A percentile compares a stretch with the other conserved stretches of the same genome.
These are phyloP conservation scores for Melanitta fusca DNA, from an alignment of 2,797 vertebrate species.

Conservation along the genomic window DNA sequence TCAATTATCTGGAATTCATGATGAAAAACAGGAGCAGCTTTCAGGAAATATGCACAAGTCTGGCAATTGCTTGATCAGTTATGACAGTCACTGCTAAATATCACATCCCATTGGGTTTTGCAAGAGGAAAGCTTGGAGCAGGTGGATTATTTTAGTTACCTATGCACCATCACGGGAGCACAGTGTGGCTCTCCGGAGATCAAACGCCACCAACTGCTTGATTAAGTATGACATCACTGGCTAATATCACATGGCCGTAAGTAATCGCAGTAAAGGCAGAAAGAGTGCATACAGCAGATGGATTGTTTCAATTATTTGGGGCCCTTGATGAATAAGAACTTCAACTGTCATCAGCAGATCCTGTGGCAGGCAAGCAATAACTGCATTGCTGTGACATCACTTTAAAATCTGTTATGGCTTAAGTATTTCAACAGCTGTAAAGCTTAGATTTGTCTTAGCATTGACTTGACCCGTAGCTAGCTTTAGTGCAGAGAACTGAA, in stretches of 20 bases:
- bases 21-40: slow-evolving; percentile 61
- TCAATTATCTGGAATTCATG: slow-evolving; percentile 63
- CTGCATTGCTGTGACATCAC: slow-evolving; percentile 48
- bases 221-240: slow-evolving; percentile 47
- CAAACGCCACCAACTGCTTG: background rate
- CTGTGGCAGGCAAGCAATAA: slow-evolving; percentile 49
- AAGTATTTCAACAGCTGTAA: slow-evolving; percentile 63
- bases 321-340: slow-evolving; percentile 57
- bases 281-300: background rate
- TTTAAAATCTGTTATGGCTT: slow-evolving; percentile 48
- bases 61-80: slow-evolving; percentile 29
- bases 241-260: slow-evolving; percentile 30
- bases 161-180: background rate
- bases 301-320: slow-evolving; percentile 61
- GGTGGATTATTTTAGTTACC: slow-evolving; percentile 28
- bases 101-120: background rate
- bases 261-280: background rate
- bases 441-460: slow-evolving; percentile 28
- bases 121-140: background rate
- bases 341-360: slow-evolving; percentile 52
- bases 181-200: background rate
- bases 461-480: slow-evolving; percentile 43
- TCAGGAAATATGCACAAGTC: slow-evolving; percentile 42
- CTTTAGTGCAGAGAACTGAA: background rate
- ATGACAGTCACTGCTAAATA: slow-evolving; percentile 46